These are phyloP conservation scores for Scaptomyza cyrtandrae DNA, from an alignment of 2,888 invertebrate genomes.

Conservation along the genomic window DNA sequence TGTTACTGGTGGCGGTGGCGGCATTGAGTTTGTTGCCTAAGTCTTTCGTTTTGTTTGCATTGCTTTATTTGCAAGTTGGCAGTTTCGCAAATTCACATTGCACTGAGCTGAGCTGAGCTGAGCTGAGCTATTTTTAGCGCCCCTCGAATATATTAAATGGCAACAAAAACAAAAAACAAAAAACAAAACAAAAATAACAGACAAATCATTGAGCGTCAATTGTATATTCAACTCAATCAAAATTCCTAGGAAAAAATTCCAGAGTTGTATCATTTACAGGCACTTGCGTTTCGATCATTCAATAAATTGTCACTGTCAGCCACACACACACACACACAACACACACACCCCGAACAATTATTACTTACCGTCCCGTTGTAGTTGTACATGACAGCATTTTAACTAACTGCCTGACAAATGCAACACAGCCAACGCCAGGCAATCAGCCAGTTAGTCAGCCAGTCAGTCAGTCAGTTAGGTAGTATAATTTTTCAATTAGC, in stretches of 20 bases:
- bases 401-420: slow-evolving; percentile 56
- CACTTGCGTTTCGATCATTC: slow-evolving; percentile 62
- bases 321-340: neutral
- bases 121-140: slow-evolving; percentile 64
- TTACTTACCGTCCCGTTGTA: neutral
- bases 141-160: slow-evolving; percentile 64
- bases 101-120: neutral
- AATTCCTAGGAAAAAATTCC: slow-evolving; percentile 77
- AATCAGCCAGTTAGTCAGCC: neutral
- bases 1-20: slow-evolving; percentile 16
- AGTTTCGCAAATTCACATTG: slow-evolving; percentile 30
- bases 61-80: slow-evolving; percentile 57
- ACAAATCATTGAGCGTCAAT: slow-evolving; percentile 50
- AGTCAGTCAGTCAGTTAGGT: slow-evolving; percentile 2
- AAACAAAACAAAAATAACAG: slow-evolving; percentile 5
- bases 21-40: slow-evolving; percentile 64
- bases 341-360: neutral
- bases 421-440: slow-evolving; percentile 61
- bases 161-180: too few relatives aligned
- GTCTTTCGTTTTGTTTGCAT: slow-evolving; percentile 70
- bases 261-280: slow-evolving; percentile 68
- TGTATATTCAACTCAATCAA: slow-evolving; percentile 78
- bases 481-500: slow-evolving; percentile 81
- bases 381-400: slow-evolving; percentile 62
- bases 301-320: slow-evolving; percentile 73